Conservation (phyloP, 2,797 vertebrate genomes). For the Schizopygopsis malacanthus region DNA sequence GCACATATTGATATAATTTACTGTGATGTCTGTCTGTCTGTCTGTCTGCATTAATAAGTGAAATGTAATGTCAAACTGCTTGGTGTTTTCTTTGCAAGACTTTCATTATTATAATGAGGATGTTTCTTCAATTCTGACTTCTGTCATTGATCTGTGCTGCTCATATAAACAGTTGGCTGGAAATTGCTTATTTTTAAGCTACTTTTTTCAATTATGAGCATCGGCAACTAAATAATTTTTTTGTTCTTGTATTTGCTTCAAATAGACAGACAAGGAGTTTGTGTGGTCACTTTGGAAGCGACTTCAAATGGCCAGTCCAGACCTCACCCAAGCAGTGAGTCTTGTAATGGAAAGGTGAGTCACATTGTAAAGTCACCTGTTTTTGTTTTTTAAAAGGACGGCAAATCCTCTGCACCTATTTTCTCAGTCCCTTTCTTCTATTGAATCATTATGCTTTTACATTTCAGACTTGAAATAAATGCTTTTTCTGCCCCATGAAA, state of each 20-base stretch:
- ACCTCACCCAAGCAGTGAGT: conserved; percentile 88
- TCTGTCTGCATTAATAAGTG: not conserved
- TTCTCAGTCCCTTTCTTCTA: conserved; percentile 12
- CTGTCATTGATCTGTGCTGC: not conserved
- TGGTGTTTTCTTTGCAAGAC: no score
- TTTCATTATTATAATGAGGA: no score
- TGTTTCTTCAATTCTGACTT: not conserved
- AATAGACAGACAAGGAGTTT: conserved; percentile 95
- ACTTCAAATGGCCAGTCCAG: conserved; percentile 88
- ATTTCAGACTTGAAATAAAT: conserved; percentile 49
- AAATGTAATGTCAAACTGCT: not conserved
- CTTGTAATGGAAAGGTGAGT: conserved; percentile 92
- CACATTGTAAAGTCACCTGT: conserved; percentile 42
- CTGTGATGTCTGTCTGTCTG: not conserved
- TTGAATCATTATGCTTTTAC: conserved; percentile 28
- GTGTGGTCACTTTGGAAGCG: conserved; percentile 95
- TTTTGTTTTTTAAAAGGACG: conserved; percentile 61
- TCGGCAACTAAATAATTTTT: not conserved
- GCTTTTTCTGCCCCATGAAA: conserved; percentile 64
- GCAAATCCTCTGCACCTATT: not conserved
- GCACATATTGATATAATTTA: not conserved
- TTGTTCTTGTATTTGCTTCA: conserved; percentile 43
- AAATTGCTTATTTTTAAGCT: not conserved
- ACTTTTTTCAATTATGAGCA: not conserved
- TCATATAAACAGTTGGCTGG: not conserved